phyloP scores from a whole-genome alignment of 2,888 invertebrate species.

The Hydrotaea diabolus region DNA sequence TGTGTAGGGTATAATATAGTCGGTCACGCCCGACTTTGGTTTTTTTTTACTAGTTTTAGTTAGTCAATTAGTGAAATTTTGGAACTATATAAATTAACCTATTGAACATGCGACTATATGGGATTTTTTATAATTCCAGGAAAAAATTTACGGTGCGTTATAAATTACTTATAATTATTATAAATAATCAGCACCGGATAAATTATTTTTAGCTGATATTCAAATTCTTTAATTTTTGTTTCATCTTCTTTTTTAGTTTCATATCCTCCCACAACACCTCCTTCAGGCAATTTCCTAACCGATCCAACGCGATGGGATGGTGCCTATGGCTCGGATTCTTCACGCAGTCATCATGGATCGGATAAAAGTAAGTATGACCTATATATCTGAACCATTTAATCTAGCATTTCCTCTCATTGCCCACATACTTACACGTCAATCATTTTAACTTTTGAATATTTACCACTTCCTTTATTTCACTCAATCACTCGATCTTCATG shows the following conservation, averaged over 20 bases:
- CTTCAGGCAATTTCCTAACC: slow-evolving; percentile 74
- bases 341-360: slow-evolving; percentile 73
- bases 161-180: slow-evolving; percentile 7
- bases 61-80: too few species aligned
- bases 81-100: too few species aligned
- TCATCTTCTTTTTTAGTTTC: slow-evolving; percentile 72
- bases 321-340: slow-evolving; percentile 73
- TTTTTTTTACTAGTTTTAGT: too few species aligned
- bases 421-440: not conserved
- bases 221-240: not conserved
- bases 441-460: slow-evolving; percentile 32
- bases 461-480: slow-evolving; percentile 46
- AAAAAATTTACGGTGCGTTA: too few species aligned
- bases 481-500: not conserved
- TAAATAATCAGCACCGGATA: slow-evolving; percentile 32
- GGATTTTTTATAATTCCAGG: too few species aligned
- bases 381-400: not conserved
- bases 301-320: slow-evolving; percentile 76
- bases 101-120: too few species aligned
- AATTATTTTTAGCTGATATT: slow-evolving; percentile 48
- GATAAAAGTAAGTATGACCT: slow-evolving; percentile 77
- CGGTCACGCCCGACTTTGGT: too few species aligned
- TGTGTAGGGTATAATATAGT: too few species aligned
- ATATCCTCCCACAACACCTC: slow-evolving; percentile 78
- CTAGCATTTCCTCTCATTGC: too few species aligned